Percentiles rank a stretch among this genome's conserved stretches.
phyloP scores from a whole-genome alignment of 2,113 vertebrate species.

The Notothenia rossii region DNA sequence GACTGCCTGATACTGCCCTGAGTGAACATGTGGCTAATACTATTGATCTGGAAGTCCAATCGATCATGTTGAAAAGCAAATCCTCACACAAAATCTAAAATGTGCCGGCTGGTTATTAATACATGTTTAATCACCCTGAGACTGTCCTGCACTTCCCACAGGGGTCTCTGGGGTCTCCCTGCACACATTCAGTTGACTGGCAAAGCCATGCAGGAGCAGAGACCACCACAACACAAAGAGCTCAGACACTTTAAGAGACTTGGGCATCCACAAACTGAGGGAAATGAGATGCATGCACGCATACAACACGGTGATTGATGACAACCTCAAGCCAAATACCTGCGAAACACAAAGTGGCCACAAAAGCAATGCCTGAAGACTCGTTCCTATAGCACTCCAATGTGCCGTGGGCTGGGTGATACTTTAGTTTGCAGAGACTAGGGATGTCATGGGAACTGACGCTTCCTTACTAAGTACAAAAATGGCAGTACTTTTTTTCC shows the following conservation, averaged over 20 bases:
- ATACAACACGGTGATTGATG: not conserved
- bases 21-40: slow-evolving; percentile 20
- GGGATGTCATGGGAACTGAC: too few relatives aligned
- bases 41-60: slow-evolving; percentile 55
- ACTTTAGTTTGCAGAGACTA: not conserved
- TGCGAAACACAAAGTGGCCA: not conserved
- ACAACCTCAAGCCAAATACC: not conserved
- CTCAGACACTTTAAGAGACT: not conserved
- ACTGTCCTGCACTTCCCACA: not conserved
- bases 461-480: too few relatives aligned
- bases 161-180: not conserved
- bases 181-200: slow-evolving; percentile 27
- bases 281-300: slow-evolving; percentile 16
- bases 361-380: not conserved
- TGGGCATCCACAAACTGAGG: not conserved
- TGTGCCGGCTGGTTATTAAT: not conserved
- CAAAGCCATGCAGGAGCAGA: slow-evolving; percentile 68
- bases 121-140: not conserved
- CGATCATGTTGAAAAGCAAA: slow-evolving; percentile 27
- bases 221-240: slow-evolving; percentile 28
- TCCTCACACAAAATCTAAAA: not conserved
- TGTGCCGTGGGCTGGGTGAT: not conserved
- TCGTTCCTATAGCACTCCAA: not conserved
- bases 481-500: too few relatives aligned
- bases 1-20: slow-evolving; percentile 3